A percentile compares a stretch with the other conserved stretches of the same genome.
phyloP scores from a whole-genome alignment of 2,888 invertebrate species.

The Elegia similella region DNA sequence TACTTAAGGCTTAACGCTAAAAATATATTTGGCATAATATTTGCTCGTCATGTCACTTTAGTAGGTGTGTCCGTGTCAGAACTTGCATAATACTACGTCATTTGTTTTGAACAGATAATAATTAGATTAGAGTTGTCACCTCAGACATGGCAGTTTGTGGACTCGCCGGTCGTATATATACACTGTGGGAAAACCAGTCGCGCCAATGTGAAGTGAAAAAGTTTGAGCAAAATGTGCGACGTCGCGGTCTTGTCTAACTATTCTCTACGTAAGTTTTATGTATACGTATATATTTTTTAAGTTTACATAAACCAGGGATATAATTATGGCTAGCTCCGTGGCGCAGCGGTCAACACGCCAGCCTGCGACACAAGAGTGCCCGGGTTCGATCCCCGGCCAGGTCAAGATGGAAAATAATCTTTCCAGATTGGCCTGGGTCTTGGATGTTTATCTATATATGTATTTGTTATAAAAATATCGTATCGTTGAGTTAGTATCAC shows the following conservation, averaged over 20 bases:
- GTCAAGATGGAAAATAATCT: no score
- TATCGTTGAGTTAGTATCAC: no score
- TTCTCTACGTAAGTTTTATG: constrained; percentile 2
- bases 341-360: no score
- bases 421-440: no score
- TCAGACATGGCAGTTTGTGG: constrained; percentile 5
- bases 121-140: constrained; percentile 13
- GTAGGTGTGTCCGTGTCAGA: constrained; percentile 19
- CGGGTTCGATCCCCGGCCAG: no score
- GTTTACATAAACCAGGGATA: no score
- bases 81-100: constrained; percentile 17
- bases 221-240: constrained; percentile 3
- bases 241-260: neutral
- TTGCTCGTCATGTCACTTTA: constrained; percentile 4
- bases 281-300: no score
- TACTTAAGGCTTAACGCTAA: neutral
- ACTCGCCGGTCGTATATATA: constrained; percentile 6
- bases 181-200: constrained; percentile 2
- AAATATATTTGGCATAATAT: neutral
- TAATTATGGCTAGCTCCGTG: no score
- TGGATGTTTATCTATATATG: no score
- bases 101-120: constrained; percentile 18
- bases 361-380: no score
- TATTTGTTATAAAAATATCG: no score
- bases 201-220: neutral